Conservation (phyloP, 1,140 invertebrate species). For the Bradysia coprophila region DNA sequence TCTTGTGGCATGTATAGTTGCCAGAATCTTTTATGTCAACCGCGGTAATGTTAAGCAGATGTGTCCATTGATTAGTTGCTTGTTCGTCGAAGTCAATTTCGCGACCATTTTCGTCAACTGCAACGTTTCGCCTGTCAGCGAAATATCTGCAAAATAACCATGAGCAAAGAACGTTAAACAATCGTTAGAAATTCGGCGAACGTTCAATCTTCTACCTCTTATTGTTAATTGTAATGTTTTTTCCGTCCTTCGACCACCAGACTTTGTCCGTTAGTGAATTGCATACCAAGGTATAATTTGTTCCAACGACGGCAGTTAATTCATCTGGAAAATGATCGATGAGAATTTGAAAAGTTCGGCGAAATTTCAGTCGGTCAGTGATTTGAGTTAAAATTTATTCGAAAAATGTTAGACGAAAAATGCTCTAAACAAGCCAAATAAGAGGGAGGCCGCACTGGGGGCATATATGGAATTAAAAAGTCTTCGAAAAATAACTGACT, state of each 20-base stretch:
- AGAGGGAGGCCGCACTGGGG: too few relatives aligned
- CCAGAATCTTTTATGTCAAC: slow-evolving; percentile 26
- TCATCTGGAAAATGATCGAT: not conserved
- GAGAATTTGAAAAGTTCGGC: not conserved
- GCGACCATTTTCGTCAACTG: not conserved
- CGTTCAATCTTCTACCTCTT: slow-evolving; percentile 7
- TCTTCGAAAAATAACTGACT: too few relatives aligned
- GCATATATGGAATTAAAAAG: too few relatives aligned
- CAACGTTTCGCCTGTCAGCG: slow-evolving; percentile 20
- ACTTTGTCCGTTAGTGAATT: slow-evolving; percentile 5
- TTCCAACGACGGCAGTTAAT: not conserved
- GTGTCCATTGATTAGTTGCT: slow-evolving; percentile 13
- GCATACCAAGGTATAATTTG: not conserved
- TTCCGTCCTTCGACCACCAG: slow-evolving; percentile 19
- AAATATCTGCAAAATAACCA: slow-evolving; percentile 25
- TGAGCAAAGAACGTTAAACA: slow-evolving; percentile 22
- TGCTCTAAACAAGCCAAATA: not conserved
- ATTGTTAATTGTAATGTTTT: slow-evolving; percentile 23
- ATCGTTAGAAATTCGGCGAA: slow-evolving; percentile 13
- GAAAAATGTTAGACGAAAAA: not conserved
- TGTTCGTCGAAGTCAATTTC: slow-evolving; percentile 22
- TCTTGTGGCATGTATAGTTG: slow-evolving; percentile 26
- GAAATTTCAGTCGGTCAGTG: not conserved
- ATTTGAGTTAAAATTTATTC: not conserved
- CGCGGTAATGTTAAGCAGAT: slow-evolving; percentile 13